Evolutionary conservation across 2,113 vertebrate genomes (phyloP), one percentile per base, ranked within the genome.

Genomic region (Tragulus kanchil): DNA sequence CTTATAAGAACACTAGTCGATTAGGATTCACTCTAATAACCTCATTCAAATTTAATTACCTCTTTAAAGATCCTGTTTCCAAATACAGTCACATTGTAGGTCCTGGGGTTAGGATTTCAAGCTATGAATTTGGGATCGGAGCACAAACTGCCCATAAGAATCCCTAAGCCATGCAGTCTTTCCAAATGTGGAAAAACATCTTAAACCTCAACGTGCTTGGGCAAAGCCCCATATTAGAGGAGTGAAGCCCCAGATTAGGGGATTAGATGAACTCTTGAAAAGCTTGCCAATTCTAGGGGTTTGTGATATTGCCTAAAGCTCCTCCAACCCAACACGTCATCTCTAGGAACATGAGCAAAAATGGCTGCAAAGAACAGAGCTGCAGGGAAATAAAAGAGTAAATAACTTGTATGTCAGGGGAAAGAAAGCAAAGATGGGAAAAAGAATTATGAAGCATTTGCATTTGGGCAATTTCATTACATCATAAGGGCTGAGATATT

Each of bases 311-410:
- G 16, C 77, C 12, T n/a, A 85, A 96, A 79, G n/a, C 36, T 62
- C 23, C 67, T 81, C 42, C 64, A 28, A 59, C 25, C 26, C 1
- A 36, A 90, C n/a, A 85, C 84, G 67, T 78, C 21, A 54, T 92
- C 61, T 88, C 81, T 19, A 78, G 42, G 92, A 67, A 85, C 23
- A 65, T 8, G 45, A 83, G 65, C 36, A 69, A 67, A 56, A 91
- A 62, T 52, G n/a, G 15, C 13, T 5, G 0, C 75, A 86, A 87
- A 94, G 81, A 91, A 50, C 25, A 84, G 94, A n/a, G 42, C 61
- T 82, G 28, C 26, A 89, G 67, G 91, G 75, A 97, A 89, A 54
- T 13, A 71, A 96, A 86, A 81, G n/a, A 64, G 59, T 48, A 31
- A 69, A 82, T 31, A 42, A 48, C 89, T 92, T 83, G 73, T 73